Conservation (phyloP, 1,140 invertebrate species). For the Papilio polyxenes region DNA sequence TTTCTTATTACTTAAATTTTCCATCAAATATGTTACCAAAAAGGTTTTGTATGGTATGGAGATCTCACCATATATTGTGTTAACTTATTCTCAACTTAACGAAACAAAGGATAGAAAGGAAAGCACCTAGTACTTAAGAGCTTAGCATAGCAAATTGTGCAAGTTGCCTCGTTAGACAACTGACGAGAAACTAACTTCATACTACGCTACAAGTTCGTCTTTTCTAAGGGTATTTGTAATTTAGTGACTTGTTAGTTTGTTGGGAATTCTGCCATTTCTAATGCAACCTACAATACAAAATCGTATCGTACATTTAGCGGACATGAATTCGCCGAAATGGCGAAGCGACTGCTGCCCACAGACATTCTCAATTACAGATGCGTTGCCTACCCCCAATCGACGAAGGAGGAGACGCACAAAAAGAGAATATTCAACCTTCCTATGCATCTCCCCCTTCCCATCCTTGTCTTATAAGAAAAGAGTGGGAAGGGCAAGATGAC, state of each 20-base stretch:
- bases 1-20: not conserved
- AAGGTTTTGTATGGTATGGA: not conserved
- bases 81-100: not conserved
- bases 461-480: no score
- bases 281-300: not conserved
- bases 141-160: constrained; percentile 42
- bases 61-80: not conserved
- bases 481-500: no score
- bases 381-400: no score
- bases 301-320: no score
- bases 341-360: no score
- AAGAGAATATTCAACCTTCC: no score
- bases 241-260: constrained; percentile 23
- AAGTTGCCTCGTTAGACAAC: constrained; percentile 50
- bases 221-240: constrained; percentile 13
- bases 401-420: no score
- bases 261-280: constrained; percentile 24
- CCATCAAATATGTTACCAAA: not conserved
- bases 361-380: no score
- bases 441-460: no score
- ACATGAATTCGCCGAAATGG: no score
- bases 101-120: not conserved
- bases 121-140: constrained; percentile 1
- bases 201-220: constrained; percentile 26
- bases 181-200: constrained; percentile 42